Evolutionary conservation across 2,797 vertebrate species (phyloP).

Genomic region (Danio albolineatus): DNA sequence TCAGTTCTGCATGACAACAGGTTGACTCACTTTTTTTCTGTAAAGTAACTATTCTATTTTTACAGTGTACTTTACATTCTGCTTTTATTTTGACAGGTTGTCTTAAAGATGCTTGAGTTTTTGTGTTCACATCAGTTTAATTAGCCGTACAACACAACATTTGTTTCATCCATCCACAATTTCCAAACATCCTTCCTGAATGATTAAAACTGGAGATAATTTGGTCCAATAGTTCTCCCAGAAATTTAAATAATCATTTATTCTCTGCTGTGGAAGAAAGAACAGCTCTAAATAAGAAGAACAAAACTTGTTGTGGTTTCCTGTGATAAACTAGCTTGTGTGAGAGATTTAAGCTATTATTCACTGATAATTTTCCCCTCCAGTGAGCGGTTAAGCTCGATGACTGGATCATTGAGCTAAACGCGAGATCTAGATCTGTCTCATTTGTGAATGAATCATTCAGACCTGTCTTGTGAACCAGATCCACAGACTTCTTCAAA

Average conservation of each 20-base stretch:
- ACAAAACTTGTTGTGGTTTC: not conserved
- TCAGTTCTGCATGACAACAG: too few relatives aligned
- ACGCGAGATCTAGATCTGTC: not conserved
- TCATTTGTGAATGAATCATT: constrained; percentile 24
- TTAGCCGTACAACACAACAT: too few relatives aligned
- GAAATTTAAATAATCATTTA: not conserved
- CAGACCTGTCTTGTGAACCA: not conserved
- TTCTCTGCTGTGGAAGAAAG: not conserved
- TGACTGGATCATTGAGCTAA: constrained; percentile 1
- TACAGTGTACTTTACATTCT: too few relatives aligned
- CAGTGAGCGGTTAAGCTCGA: not conserved
- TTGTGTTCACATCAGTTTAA: too few relatives aligned
- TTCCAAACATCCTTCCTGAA: too few relatives aligned
- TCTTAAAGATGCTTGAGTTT: too few relatives aligned
- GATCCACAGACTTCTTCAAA: not conserved
- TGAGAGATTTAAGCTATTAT: not conserved
- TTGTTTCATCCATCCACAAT: too few relatives aligned
- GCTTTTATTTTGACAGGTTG: too few relatives aligned
- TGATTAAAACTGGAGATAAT: too few relatives aligned
- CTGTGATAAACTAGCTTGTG: not conserved
- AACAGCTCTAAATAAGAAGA: not conserved
- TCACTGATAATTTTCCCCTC: not conserved
- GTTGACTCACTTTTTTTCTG: too few relatives aligned
- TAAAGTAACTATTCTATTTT: too few relatives aligned
- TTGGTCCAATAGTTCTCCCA: not conserved